Percentiles rank a stretch among this genome's conserved stretches.
Evolutionary conservation across 92 coral and sea anemone species (phyloP).

Genomic region (Isaurus tuberculatus): DNA sequence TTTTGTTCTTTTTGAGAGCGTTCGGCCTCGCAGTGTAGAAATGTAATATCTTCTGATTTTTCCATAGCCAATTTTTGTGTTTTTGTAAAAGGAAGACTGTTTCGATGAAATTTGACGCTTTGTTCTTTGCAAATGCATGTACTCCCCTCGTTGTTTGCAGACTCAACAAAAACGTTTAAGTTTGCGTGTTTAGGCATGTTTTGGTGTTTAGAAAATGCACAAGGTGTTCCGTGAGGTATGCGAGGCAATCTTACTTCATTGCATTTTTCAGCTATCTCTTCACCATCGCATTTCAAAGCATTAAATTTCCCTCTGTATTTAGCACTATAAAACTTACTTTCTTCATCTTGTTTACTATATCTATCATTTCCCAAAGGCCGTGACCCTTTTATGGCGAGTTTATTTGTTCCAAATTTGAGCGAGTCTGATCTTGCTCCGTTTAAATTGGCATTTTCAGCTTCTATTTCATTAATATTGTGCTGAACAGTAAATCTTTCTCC

Average conservation of each 20-base stretch:
- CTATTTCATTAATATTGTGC: neutral
- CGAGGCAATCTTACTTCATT: neutral
- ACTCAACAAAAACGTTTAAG: neutral
- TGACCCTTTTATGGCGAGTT: neutral
- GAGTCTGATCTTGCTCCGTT: neutral
- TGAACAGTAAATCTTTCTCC: neutral
- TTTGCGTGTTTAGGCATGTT: neutral
- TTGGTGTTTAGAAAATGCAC: neutral
- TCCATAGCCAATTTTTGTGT: neutral
- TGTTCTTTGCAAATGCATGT: neutral
- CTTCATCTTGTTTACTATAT: neutral
- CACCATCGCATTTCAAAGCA: neutral
- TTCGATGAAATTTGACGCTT: neutral
- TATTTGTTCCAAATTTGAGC: neutral
- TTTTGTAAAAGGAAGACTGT: neutral
- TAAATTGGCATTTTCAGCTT: neutral
- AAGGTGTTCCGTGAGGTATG: neutral
- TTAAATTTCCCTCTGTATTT: neutral
- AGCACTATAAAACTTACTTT: neutral
- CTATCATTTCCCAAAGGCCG: neutral
- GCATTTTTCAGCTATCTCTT: neutral
- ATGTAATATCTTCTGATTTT: conserved; percentile 5
- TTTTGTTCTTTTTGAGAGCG: conserved; percentile 32
- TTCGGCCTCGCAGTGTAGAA: neutral
- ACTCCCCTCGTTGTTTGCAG: neutral